Conservation (phyloP, 2,888 invertebrate genomes). For the Hipparchia semele region DNA sequence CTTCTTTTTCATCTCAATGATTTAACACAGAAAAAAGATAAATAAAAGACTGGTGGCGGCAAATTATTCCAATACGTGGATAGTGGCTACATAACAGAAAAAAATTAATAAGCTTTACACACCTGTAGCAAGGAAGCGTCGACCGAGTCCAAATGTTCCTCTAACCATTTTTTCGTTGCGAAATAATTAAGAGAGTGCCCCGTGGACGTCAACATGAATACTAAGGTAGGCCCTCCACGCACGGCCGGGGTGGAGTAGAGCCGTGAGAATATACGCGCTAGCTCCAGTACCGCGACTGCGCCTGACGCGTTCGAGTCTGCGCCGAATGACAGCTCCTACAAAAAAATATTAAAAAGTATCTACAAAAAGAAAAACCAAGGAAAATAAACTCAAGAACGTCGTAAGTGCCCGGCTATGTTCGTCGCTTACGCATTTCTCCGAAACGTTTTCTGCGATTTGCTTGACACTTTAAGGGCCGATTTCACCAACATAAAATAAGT, state of each 20-base stretch:
- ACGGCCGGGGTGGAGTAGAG: constrained; percentile 90
- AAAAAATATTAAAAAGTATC: not conserved
- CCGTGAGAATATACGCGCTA: constrained; percentile 94
- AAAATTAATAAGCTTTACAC: not conserved
- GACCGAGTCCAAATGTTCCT: constrained; percentile 93
- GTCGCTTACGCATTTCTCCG: no score
- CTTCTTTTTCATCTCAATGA: no score
- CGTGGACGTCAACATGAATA: constrained; percentile 95
- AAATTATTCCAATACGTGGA: not conserved
- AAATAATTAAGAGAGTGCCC: constrained; percentile 96
- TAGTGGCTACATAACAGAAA: not conserved
- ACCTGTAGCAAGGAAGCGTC: constrained; percentile 90
- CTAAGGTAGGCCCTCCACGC: constrained; percentile 88
- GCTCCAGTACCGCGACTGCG: constrained; percentile 92
- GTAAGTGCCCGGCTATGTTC: no score
- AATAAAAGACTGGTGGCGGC: not conserved
- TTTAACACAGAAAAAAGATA: no score
- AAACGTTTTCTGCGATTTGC: no score
- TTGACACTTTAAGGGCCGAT: no score
- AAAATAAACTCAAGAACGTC: no score
- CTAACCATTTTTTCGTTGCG: constrained; percentile 97
- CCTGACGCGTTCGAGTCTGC: constrained; percentile 97
- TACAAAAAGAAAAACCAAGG: no score
- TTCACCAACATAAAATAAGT: no score
- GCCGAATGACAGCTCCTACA: constrained; percentile 92